Evolutionary conservation across 1,140 invertebrate species (phyloP), one percentile per base, ranked within the genome.

Genomic region (Idris sp.): DNA sequence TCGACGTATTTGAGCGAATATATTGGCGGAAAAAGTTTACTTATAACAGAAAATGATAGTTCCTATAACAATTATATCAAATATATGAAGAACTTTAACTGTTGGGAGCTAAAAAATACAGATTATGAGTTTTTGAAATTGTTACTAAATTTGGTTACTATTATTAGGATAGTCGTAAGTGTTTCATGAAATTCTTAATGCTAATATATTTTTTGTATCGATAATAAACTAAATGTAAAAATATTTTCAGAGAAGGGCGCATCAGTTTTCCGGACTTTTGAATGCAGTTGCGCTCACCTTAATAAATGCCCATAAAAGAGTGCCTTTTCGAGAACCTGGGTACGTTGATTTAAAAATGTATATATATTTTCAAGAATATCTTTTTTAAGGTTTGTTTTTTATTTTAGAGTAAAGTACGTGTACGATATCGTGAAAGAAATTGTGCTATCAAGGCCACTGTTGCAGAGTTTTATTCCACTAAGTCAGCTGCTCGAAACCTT

Each of bases 221-320:
- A n/a, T n/a, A n/a, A n/a, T n/a, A n/a, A n/a, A n/a, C n/a, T n/a
- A n/a, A n/a, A n/a, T n/a, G n/a, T n/a, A n/a, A n/a, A n/a, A n/a
- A n/a, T n/a, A n/a, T n/a, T 22, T 22, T 22, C 19, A 86, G 83
- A 87, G 86, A 76, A 82, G 85, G 71, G 76, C 85, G 5, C 81
- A 87, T 78, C 86, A 88, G 43, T 88, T 87, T 58, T 82, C 80
- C 48, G 85, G 85, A n/a, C 74, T 87, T 28, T 72, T 87, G 31
- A 84, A 76, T 53, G 81, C 85, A 4, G 79, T 86, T 51, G 19
- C 74, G 19, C 69, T 77, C 46, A 53, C 81, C 16, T 36, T 87
- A 8, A 54, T 35, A 9, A 86, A 82, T 56, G 80, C 83, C 1
- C 80, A 85, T 13, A 74, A 53, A 35, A 53, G 74, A 76, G 56